A percentile compares a stretch with the other conserved stretches of the same genome.
phyloP scores from a whole-genome alignment of 2,797 vertebrate species.

The Bradypodion ventrale region DNA sequence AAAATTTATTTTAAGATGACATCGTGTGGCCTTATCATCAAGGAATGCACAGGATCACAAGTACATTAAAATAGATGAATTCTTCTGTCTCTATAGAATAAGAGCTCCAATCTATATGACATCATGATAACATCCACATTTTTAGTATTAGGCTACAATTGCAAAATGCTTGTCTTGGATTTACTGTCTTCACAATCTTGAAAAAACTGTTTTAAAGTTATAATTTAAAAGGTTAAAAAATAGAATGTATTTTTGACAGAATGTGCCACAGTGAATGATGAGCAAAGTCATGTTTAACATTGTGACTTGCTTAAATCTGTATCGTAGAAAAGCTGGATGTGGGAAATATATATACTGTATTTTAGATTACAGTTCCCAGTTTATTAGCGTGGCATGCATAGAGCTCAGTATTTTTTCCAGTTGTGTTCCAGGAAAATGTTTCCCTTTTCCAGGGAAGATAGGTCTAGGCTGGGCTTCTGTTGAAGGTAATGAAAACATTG shows the following conservation, averaged over 20 bases:
- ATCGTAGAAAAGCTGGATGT: slow-evolving; percentile 1
- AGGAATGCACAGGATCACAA: neutral
- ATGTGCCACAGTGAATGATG: slow-evolving; percentile 35
- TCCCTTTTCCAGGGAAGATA: no score
- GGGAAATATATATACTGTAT: no score
- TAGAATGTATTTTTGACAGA: neutral
- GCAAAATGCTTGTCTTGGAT: neutral
- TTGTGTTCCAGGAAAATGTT: no score
- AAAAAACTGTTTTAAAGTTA: neutral
- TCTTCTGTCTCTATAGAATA: neutral
- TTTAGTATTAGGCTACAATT: no score
- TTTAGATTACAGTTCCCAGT: no score
- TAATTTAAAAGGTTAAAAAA: neutral
- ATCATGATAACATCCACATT: no score
- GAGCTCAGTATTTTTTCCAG: no score
- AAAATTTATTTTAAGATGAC: neutral
- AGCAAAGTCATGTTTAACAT: neutral
- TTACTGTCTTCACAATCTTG: neutral
- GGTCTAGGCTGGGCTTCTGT: no score
- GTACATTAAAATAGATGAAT: neutral
- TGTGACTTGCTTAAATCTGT: slow-evolving; percentile 30
- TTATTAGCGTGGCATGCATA: no score
- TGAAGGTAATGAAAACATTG: slow-evolving; percentile 29
- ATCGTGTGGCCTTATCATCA: neutral
- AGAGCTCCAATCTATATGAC: neutral